Conservation (phyloP, 2,888 invertebrate species). For the Willowsia nigromaculata region DNA sequence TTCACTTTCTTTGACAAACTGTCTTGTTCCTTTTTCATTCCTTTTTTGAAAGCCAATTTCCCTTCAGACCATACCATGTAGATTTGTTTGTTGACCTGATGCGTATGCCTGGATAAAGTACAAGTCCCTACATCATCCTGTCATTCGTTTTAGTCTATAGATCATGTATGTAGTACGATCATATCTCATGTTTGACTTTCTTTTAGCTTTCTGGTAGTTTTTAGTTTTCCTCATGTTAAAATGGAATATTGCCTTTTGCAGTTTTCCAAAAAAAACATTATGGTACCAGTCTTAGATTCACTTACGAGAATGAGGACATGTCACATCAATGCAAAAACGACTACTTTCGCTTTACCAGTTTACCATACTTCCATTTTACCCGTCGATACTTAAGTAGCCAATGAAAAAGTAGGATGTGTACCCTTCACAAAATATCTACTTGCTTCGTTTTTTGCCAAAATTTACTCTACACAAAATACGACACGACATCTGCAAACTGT, state of each 20-base stretch:
- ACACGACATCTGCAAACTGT: constrained; percentile 65
- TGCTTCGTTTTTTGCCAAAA: neutral
- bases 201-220: neutral
- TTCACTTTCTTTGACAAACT: too few relatives aligned
- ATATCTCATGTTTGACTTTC: neutral
- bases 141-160: neutral
- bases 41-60: too few relatives aligned
- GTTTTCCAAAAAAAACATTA: neutral
- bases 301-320: neutral
- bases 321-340: neutral
- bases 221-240: neutral
- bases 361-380: neutral
- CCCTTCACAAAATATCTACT: neutral
- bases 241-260: too few relatives aligned
- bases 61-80: too few relatives aligned
- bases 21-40: too few relatives aligned
- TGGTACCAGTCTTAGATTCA: neutral
- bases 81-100: too few relatives aligned
- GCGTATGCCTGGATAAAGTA: too few relatives aligned
- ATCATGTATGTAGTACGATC: neutral
- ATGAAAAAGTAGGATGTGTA: neutral
- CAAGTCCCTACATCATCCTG: too few relatives aligned
- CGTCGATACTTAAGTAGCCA: neutral
- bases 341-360: neutral
- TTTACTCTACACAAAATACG: constrained; percentile 38